phyloP scores from a whole-genome alignment of 92 coral and sea anemone species.

The Ricordea florida region DNA sequence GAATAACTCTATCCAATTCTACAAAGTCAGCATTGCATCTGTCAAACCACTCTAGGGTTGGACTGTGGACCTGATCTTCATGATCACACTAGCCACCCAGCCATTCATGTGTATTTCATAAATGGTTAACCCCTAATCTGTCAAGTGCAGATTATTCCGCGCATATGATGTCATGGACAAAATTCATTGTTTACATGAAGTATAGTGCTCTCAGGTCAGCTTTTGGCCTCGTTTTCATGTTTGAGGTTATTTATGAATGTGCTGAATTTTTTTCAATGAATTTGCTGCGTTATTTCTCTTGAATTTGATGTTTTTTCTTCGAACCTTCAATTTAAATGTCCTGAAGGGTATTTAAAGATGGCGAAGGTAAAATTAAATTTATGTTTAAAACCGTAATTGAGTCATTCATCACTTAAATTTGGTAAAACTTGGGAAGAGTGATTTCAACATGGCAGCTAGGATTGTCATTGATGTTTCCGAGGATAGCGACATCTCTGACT shows the following conservation, averaged over 20 bases:
- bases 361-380: slow-evolving; percentile 14
- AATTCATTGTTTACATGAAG: neutral
- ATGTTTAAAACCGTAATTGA: neutral
- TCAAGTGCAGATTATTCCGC: slow-evolving; percentile 2
- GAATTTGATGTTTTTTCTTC: slow-evolving; percentile 23
- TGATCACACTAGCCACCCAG: too few relatives aligned
- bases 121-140: slow-evolving; percentile 22
- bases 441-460: slow-evolving; percentile 30
- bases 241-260: too few relatives aligned
- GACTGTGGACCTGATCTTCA: too few relatives aligned
- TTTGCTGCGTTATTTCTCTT: neutral
- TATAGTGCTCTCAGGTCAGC: neutral
- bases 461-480: slow-evolving; percentile 17
- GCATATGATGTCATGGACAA: slow-evolving; percentile 11
- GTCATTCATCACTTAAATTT: slow-evolving; percentile 11
- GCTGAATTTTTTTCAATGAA: too few relatives aligned
- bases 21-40: too few relatives aligned
- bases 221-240: too few relatives aligned
- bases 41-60: too few relatives aligned
- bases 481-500: slow-evolving; percentile 25
- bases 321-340: slow-evolving; percentile 29
- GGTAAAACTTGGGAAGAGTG: slow-evolving; percentile 15
- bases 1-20: too few relatives aligned
- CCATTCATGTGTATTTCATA: too few relatives aligned
- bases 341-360: slow-evolving; percentile 17